Percentiles rank a stretch among this genome's conserved stretches.
Conservation (phyloP, 2,888 invertebrate species). For the Tolmerus cingulatus region DNA sequence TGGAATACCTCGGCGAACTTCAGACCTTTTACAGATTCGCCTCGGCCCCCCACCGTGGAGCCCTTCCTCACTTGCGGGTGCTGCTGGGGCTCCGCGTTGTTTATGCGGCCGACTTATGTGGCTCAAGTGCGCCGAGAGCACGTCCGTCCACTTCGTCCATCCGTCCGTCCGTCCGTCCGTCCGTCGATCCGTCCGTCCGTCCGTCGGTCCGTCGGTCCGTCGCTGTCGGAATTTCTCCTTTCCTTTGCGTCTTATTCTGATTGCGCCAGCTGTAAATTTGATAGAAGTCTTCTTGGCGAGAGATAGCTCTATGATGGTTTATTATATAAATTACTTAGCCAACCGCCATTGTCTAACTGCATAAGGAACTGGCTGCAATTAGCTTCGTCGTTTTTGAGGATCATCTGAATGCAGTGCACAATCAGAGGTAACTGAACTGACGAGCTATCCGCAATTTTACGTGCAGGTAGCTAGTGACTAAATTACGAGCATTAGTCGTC, state of each 20-base stretch:
- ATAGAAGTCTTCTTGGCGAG: constrained; percentile 10
- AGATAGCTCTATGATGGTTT: constrained; percentile 32
- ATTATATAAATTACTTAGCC: constrained; percentile 37
- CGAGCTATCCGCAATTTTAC: neutral
- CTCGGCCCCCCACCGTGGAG: neutral
- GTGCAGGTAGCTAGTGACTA: neutral
- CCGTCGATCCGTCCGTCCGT: neutral
- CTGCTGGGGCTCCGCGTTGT: neutral
- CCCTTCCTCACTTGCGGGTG: constrained; percentile 14
- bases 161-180: neutral
- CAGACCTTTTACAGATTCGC: constrained; percentile 42
- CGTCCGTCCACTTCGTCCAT: neutral
- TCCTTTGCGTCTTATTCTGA: constrained; percentile 8
- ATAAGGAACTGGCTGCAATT: constrained; percentile 29
- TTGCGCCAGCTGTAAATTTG: constrained; percentile 19
- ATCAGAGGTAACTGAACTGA: constrained; percentile 24
- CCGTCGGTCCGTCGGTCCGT: neutral
- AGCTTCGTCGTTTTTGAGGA: neutral
- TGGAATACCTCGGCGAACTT: constrained; percentile 37
- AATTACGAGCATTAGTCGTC: neutral
- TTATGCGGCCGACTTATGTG: neutral
- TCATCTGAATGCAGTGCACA: constrained; percentile 13
- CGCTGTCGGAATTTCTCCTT: constrained; percentile 17
- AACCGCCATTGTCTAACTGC: constrained; percentile 17
- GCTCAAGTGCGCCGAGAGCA: constrained; percentile 1